phyloP scores from a whole-genome alignment of 2,113 vertebrate species.

The Brachyhypopomus gauderio region DNA sequence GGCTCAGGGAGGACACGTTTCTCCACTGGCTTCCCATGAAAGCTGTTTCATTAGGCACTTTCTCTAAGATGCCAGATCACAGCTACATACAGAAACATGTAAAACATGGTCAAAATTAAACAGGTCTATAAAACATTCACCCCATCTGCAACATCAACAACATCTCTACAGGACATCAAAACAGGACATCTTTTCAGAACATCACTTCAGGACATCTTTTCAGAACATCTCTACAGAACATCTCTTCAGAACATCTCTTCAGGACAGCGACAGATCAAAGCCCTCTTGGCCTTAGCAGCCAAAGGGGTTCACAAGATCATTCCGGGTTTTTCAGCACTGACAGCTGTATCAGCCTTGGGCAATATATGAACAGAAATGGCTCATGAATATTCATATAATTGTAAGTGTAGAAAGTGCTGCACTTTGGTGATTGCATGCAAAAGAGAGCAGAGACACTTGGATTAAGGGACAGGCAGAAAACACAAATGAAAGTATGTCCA shows the following conservation, averaged over 20 bases:
- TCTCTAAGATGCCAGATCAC: too few species aligned
- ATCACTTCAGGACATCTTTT: too few species aligned
- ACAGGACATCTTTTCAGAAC: too few species aligned
- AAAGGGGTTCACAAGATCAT: slow-evolving; percentile 58
- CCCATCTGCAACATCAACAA: background rate
- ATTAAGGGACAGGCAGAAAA: background rate
- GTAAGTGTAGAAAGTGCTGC: slow-evolving; percentile 11
- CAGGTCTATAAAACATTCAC: background rate
- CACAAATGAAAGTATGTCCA: too few species aligned
- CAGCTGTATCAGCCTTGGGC: slow-evolving; percentile 49
- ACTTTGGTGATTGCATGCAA: slow-evolving; percentile 43
- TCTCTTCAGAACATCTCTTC: background rate
- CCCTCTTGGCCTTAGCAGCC: background rate
- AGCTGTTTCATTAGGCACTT: too few species aligned
- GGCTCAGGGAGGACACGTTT: too few species aligned
- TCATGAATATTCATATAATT: slow-evolving; percentile 34
- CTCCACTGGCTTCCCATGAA: too few species aligned
- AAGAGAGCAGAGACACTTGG: background rate
- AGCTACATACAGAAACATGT: too few species aligned
- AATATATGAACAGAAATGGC: slow-evolving; percentile 49
- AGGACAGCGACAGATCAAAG: background rate
- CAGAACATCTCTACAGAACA: background rate
- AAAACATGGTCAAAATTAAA: too few species aligned
- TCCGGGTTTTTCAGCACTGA: slow-evolving; percentile 16
- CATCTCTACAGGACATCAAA: background rate